Percentiles rank a stretch among this genome's conserved stretches.
These are phyloP conservation scores for Osmerus mordax DNA, from an alignment of 2,113 vertebrate species.

Conservation along the genomic window DNA sequence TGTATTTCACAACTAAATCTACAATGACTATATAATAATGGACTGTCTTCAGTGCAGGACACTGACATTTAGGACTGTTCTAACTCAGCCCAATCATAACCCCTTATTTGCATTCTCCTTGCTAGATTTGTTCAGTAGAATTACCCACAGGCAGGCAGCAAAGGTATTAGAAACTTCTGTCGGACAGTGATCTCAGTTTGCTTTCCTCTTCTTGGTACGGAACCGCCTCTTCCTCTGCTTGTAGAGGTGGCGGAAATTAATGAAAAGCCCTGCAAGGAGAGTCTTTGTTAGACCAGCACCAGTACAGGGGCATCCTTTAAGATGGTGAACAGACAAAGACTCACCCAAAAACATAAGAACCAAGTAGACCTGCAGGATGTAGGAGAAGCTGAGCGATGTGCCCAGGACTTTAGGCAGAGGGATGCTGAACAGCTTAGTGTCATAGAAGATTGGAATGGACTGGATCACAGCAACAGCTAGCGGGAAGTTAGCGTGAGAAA, in stretches of 20 bases:
- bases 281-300: neutral
- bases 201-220: constrained; percentile 86
- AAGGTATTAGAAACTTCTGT: constrained; percentile 11
- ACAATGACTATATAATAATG: too few relatives aligned
- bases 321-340: constrained; percentile 34
- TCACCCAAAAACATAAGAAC: constrained; percentile 86
- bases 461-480: constrained; percentile 86
- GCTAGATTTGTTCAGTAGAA: neutral
- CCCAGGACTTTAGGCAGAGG: constrained; percentile 81
- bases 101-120: too few relatives aligned
- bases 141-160: constrained; percentile 26
- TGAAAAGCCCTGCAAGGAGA: constrained; percentile 72
- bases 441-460: constrained; percentile 85
- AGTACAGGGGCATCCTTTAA: neutral
- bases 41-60: too few relatives aligned
- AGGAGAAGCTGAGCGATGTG: constrained; percentile 82
- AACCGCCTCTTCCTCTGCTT: constrained; percentile 86
- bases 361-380: constrained; percentile 82
- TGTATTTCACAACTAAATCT: too few relatives aligned
- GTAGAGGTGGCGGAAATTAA: constrained; percentile 89
- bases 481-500: constrained; percentile 23
- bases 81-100: too few relatives aligned
- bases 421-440: constrained; percentile 84
- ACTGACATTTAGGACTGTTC: too few relatives aligned
- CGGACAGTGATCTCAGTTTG: constrained; percentile 64